phyloP scores from a whole-genome alignment of 2,888 invertebrate genomes.

The Notocelia uddmanniana region DNA sequence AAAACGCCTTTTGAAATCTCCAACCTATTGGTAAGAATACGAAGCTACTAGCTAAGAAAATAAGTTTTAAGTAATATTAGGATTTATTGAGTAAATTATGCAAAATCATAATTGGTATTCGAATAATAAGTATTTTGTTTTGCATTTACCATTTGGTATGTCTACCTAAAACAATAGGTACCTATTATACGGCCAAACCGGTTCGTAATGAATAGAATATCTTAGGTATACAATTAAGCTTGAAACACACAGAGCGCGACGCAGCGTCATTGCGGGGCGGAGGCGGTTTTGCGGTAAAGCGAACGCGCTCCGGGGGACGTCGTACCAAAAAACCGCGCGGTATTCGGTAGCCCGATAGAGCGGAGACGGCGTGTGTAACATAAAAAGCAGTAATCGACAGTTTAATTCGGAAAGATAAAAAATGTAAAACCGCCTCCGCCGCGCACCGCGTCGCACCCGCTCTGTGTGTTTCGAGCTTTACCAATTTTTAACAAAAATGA shows the following conservation, averaged over 20 bases:
- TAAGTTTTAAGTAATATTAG: neutral
- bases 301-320: no score
- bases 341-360: no score
- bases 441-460: no score
- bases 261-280: no score
- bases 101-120: neutral
- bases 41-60: conserved; percentile 10
- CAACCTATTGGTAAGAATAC: neutral
- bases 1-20: neutral
- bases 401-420: no score
- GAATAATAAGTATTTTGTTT: neutral
- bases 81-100: neutral
- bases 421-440: no score
- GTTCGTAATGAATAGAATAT: neutral
- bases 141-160: conserved; percentile 3
- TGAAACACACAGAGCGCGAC: no score
- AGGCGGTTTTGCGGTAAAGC: no score
- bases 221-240: neutral
- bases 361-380: no score
- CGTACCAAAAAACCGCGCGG: no score
- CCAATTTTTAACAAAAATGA: neutral
- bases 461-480: no score
- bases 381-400: no score
- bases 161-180: neutral
- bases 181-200: neutral